Base-by-base conservation (phyloP, 2,888 invertebrate genomes). In the Volucella zonaria region DNA sequence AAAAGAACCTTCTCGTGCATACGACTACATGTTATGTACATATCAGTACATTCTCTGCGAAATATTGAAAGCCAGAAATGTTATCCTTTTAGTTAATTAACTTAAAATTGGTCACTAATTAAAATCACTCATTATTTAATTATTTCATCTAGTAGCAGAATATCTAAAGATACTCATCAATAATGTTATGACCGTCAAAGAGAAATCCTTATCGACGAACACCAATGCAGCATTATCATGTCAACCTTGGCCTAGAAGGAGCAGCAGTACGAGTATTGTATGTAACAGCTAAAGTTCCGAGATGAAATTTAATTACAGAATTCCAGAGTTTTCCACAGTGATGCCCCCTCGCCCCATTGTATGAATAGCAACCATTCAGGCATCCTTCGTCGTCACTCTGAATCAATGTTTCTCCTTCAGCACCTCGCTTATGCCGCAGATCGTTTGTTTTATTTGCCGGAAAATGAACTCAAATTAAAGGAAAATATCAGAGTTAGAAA, bases 401-500 rank as follows among this genome's bases (percentile, higher is more conserved):
- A 64, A 77, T 81, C 81, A 71, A 76, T 81, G 81, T 49, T 58
- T 11, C 66, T 52, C 23, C 58, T 23, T 8, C 42, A 18, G 31
- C 6, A 6, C 6, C 42, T 52, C 47, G 47, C 38, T 12, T 38
- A 64, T 56, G 15, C 12, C 45, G 15, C 38, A 12, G 67, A 58
- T 52, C 59, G 31, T 78, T 74, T 79, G 79, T 74, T 82, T 74
- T 64, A 82, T 82, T 79, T 82, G 54, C 73, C 82, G 82, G 79
- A 79, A 82, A 82, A 82, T 73, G 79, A 82, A 82, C 74, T 78
- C 73, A 66, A 78, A 76, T 76, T 76, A 68, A 68, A 68, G 76
- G 59, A 76, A 76, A 76, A 76, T 45, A 67, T 49, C 56, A 43
- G 23, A 45, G 23, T 31, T 9, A 11, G 31, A 31, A 31, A 31